Conservation (phyloP, 1,140 invertebrate species). For the Leptonema lineaticorne region DNA sequence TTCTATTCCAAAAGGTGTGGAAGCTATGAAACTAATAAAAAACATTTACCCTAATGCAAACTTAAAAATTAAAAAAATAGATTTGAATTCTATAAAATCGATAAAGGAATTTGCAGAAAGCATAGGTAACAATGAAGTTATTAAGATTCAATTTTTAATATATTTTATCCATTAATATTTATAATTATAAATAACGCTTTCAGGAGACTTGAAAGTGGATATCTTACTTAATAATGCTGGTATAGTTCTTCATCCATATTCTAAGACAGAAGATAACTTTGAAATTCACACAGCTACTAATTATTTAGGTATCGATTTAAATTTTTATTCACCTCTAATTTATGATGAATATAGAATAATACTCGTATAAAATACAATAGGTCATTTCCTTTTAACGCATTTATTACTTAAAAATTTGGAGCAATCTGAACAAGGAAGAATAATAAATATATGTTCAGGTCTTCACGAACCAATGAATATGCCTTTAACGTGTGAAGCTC, state of each 20-base stretch:
- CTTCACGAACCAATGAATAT: slow-evolving; percentile 53
- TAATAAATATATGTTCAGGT: slow-evolving; percentile 63
- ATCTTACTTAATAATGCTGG: slow-evolving; percentile 65
- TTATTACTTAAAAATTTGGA: slow-evolving; percentile 58
- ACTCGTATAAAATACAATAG: too few species aligned
- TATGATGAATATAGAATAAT: neutral
- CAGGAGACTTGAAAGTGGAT: slow-evolving; percentile 52
- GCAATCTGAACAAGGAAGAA: slow-evolving; percentile 53
- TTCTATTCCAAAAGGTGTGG: slow-evolving; percentile 51
- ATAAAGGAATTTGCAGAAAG: slow-evolving; percentile 44
- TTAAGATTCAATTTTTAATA: neutral
- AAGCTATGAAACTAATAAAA: slow-evolving; percentile 45
- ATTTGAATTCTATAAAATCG: slow-evolving; percentile 45
- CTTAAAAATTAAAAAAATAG: slow-evolving; percentile 45
- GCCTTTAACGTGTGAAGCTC: slow-evolving; percentile 53
- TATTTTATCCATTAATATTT: slow-evolving; percentile 18
- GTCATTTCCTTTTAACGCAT: slow-evolving; percentile 64
- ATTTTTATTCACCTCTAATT: too few species aligned
- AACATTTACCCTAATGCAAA: slow-evolving; percentile 39
- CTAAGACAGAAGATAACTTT: slow-evolving; percentile 57
- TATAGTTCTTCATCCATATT: slow-evolving; percentile 55
- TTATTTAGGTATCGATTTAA: slow-evolving; percentile 51
- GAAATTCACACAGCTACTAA: slow-evolving; percentile 61
- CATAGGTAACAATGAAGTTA: slow-evolving; percentile 25
- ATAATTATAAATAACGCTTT: slow-evolving; percentile 44